Evolutionary conservation across 2,797 vertebrate genomes (phyloP).

Genomic region (Pelodytes ibericus): DNA sequence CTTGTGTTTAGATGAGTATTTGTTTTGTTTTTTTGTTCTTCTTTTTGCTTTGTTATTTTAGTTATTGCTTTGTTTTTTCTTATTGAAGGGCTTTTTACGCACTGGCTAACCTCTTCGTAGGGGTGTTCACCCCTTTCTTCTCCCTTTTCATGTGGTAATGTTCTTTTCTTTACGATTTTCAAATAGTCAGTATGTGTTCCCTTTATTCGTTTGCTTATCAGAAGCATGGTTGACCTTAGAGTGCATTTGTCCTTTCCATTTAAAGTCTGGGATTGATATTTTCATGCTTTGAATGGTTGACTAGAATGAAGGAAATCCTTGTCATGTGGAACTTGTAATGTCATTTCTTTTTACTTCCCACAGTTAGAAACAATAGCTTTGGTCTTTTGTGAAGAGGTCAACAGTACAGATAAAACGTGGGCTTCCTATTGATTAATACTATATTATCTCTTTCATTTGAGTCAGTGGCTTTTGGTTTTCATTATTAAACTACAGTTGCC

Average conservation of each 20-base stretch:
- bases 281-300: not conserved
- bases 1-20: too few species aligned
- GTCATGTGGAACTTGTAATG: not conserved
- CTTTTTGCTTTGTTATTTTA: too few species aligned
- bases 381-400: constrained; percentile 5
- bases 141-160: too few species aligned
- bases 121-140: too few species aligned
- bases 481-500: not conserved
- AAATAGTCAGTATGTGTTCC: not conserved
- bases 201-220: not conserved
- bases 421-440: not conserved
- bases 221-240: not conserved
- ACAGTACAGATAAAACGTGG: not conserved
- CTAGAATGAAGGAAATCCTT: not conserved
- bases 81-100: too few species aligned
- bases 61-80: too few species aligned
- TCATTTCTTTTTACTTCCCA: not conserved
- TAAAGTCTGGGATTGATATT: not conserved
- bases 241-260: not conserved
- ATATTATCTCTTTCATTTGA: not conserved
- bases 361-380: not conserved
- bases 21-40: too few species aligned
- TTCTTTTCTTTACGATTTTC: too few species aligned
- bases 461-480: not conserved
- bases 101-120: too few species aligned